Evolutionary conservation across 30 jellyfish, hydroid and myxozoan genomes (phyloP).

Genomic region (Aurelia aurita complex sp. Pacific): DNA sequence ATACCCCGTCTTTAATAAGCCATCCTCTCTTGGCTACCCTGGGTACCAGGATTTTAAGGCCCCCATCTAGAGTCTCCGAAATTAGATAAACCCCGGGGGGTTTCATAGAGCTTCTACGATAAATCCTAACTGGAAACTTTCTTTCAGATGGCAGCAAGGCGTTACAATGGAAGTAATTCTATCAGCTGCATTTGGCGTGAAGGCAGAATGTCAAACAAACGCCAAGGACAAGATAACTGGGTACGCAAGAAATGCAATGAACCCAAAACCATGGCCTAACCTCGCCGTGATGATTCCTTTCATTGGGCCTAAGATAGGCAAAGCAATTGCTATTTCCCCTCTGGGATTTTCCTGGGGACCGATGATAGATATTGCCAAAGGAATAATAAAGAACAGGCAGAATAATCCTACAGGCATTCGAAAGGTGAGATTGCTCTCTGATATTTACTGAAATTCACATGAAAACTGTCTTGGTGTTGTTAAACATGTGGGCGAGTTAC

Average conservation of each 20-base stretch:
- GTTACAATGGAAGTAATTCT: slow-evolving; percentile 72
- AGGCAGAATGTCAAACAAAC: slow-evolving; percentile 61
- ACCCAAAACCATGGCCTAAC: slow-evolving; percentile 22
- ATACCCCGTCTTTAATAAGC: too few relatives aligned
- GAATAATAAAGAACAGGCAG: slow-evolving; percentile 17
- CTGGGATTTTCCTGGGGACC: slow-evolving; percentile 41
- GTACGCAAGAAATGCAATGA: slow-evolving; percentile 45
- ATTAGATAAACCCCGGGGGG: too few relatives aligned
- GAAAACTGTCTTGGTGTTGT: background rate
- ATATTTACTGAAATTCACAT: background rate
- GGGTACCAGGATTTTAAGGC: too few relatives aligned
- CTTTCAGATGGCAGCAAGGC: slow-evolving; percentile 52
- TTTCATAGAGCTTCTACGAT: too few relatives aligned
- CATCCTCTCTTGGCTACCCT: too few relatives aligned
- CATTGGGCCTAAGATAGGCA: slow-evolving; percentile 34
- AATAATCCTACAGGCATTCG: background rate
- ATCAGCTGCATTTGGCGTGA: slow-evolving; percentile 68
- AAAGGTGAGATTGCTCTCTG: slow-evolving; percentile 2
- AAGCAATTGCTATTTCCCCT: slow-evolving; percentile 10
- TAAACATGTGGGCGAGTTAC: too few relatives aligned
- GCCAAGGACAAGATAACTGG: slow-evolving; percentile 53
- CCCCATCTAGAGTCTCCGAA: too few relatives aligned
- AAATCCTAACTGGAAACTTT: background rate
- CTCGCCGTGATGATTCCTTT: slow-evolving; percentile 44
- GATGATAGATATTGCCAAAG: slow-evolving; percentile 23